Base-by-base conservation (phyloP, 2,888 invertebrate species). In the Nemotelus pantherinus region DNA sequence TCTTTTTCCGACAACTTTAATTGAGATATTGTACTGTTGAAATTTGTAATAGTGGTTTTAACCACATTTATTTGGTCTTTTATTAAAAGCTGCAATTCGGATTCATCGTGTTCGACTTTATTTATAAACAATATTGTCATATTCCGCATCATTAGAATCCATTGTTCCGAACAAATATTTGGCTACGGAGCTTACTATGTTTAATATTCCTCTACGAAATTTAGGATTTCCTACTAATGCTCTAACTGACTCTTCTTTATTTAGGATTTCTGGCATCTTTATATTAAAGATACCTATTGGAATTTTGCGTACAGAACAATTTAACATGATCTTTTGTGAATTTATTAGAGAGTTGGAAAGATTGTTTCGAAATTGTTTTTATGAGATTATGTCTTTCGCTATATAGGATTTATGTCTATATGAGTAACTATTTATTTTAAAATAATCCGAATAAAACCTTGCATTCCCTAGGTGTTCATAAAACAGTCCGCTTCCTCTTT, bases 91-190 rank as follows among this genome's bases (percentile, higher is more conserved):
- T 65, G 65, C 7, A 65, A n/a, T 9, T 65, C 45, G 7, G 65
- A 65, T 10, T 65, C 65, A 2, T 65, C 65, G 7, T 47, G n/a
- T 64, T 25, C 25, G 25, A 25, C 25, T 25, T 25, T 25, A 25
- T 48, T 67, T 75, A 60, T 82, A 79, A 47, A 82, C 82, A 2
- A 80, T 79, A 45, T 80, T 45, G 7, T 80, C 60, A 60, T 71
- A 79, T 48, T 76, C 76, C 0, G 80, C 79, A 75, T 81, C 81
- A n/a, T 72, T 57, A 9, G 68, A 63, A 68, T 77, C 79, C 7
- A 68, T n/a, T 3, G 68, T 74, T 45, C 77, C 75, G 25, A 79
- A 77, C 45, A 78, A 7, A n/a, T 47, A 74, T 58, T 78, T 79
- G 9, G 77, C 72, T 43, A 71, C 48, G 3, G 55, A 43, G 9